Evolutionary conservation across 2,888 invertebrate species (phyloP).

Genomic region (Byasa hedistus): DNA sequence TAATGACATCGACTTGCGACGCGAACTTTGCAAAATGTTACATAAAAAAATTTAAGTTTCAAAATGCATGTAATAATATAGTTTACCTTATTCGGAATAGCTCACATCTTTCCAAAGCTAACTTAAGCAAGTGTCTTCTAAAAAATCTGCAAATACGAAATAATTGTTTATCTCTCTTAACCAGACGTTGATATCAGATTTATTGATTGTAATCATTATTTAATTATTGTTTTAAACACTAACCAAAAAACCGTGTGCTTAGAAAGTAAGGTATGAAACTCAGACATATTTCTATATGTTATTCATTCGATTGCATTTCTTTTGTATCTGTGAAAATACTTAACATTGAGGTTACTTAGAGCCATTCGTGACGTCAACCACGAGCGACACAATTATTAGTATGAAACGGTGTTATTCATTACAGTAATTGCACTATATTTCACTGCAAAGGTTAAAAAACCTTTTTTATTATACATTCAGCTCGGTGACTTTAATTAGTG

Average conservation of each 20-base stretch:
- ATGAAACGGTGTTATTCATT: conserved; percentile 11
- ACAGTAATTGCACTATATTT: conserved; percentile 18
- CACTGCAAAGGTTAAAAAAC: conserved; percentile 21
- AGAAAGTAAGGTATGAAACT: too few relatives aligned
- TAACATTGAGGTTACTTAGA: neutral
- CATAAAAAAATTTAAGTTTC: too few relatives aligned
- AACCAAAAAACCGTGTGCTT: too few relatives aligned
- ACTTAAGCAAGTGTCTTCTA: neutral
- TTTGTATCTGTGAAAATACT: neutral
- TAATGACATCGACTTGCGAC: neutral
- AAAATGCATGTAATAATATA: neutral
- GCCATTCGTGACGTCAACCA: conserved; percentile 10
- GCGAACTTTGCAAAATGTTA: neutral
- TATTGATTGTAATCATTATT: too few relatives aligned
- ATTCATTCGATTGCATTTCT: neutral
- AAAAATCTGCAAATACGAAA: neutral
- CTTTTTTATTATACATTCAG: conserved; percentile 7
- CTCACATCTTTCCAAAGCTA: neutral
- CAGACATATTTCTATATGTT: too few relatives aligned
- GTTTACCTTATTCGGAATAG: neutral
- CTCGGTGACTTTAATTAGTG: conserved; percentile 7
- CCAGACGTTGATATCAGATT: too few relatives aligned
- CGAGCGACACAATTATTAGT: conserved; percentile 1
- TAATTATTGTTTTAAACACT: too few relatives aligned
- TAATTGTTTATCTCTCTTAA: neutral